Evolutionary conservation across 2,888 invertebrate genomes (phyloP).

Genomic region (Callyntrura guangdongensis): DNA sequence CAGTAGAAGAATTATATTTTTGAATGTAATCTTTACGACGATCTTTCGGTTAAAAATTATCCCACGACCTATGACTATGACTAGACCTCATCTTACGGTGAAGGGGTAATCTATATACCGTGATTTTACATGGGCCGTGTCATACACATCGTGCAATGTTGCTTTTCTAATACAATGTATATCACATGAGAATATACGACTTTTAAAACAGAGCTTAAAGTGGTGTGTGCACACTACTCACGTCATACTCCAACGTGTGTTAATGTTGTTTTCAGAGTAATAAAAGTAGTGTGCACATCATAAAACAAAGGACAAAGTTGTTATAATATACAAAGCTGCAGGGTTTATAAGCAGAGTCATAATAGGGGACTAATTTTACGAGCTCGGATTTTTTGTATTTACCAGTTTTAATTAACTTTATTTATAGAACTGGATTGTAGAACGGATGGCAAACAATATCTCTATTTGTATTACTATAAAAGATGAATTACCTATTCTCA

Average conservation of each 20-base stretch:
- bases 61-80: slow-evolving; percentile 56
- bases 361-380: slow-evolving; percentile 17
- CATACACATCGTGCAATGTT: no score
- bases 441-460: slow-evolving; percentile 9
- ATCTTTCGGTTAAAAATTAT: slow-evolving; percentile 69
- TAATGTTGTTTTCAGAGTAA: not conserved
- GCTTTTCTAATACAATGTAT: not conserved
- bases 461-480: not conserved
- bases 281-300: slow-evolving; percentile 9
- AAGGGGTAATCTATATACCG: no score
- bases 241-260: not conserved
- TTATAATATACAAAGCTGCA: not conserved
- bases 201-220: no score
- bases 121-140: no score
- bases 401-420: slow-evolving; percentile 10
- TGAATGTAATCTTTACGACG: slow-evolving; percentile 58
- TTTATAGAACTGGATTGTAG: not conserved
- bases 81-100: not conserved
- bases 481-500: not conserved
- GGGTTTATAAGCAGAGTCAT: not conserved
- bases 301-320: slow-evolving; percentile 38
- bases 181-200: no score
- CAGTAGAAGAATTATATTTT: not conserved
- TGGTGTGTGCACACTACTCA: not conserved
- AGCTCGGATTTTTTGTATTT: slow-evolving; percentile 2